Evolutionary conservation across 2,888 invertebrate species (phyloP).

Genomic region (Cotesia congregata): DNA sequence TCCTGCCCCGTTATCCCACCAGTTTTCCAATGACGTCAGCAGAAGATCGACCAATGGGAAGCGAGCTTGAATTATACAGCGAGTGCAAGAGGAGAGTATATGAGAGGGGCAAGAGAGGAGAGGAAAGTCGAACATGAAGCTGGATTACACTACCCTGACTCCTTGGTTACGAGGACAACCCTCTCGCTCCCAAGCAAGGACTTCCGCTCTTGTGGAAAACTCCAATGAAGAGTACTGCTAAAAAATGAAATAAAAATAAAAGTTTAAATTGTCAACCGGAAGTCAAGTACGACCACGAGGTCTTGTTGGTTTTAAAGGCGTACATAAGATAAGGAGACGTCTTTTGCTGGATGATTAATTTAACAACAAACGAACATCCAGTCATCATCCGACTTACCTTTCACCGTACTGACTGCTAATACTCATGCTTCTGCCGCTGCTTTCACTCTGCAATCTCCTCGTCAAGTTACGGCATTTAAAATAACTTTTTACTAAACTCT

Average conservation of each 20-base stretch:
- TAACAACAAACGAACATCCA: constrained; percentile 8
- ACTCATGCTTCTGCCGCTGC: constrained; percentile 6
- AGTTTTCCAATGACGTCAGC: constrained; percentile 64
- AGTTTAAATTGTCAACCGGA: constrained; percentile 32
- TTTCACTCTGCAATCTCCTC: constrained; percentile 27
- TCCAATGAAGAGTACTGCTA: constrained; percentile 19
- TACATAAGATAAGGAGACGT: constrained; percentile 24
- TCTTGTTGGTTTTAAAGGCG: background rate
- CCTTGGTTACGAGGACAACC: constrained; percentile 43
- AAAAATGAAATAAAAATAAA: constrained; percentile 34
- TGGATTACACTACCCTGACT: constrained; percentile 59
- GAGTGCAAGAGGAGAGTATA: constrained; percentile 46
- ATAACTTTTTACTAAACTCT: background rate
- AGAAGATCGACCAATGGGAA: constrained; percentile 60
- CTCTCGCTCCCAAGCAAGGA: constrained; percentile 33
- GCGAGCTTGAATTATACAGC: constrained; percentile 63
- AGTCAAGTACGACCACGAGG: constrained; percentile 24
- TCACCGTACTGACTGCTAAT: constrained; percentile 20
- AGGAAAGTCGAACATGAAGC: constrained; percentile 50
- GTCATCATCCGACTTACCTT: constrained; percentile 21
- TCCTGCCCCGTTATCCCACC: constrained; percentile 53
- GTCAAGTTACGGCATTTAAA: constrained; percentile 2
- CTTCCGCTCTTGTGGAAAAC: constrained; percentile 38
- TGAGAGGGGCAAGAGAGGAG: constrained; percentile 40
- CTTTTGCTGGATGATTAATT: background rate